Evolutionary conservation across 2,888 invertebrate species (phyloP).

Genomic region (Netelia melanura): DNA sequence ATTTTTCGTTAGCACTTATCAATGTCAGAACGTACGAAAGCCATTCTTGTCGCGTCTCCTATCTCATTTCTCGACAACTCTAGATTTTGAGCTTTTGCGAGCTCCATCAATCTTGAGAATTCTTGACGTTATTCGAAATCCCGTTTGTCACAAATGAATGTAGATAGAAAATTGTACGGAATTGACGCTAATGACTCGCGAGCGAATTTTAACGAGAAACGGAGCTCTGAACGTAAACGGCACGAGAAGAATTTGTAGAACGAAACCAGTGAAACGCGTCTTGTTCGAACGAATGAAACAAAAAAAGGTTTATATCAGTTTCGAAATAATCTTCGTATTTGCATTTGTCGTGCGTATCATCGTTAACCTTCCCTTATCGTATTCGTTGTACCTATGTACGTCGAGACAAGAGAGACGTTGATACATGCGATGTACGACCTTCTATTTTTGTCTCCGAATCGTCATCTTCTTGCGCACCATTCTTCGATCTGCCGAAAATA

Average conservation of each 20-base stretch:
- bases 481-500: constrained; percentile 44
- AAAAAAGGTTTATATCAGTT: constrained; percentile 3
- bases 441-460: constrained; percentile 23
- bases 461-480: constrained; percentile 16
- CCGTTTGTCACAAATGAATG: not conserved
- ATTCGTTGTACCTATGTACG: not conserved
- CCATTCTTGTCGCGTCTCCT: not conserved
- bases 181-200: not conserved
- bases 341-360: not conserved
- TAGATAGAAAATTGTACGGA: not conserved
- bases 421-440: not conserved
- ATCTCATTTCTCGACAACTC: not conserved
- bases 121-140: constrained; percentile 6
- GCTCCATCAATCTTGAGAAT: constrained; percentile 1
- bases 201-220: constrained; percentile 12
- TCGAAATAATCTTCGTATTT: constrained; percentile 27
- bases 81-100: not conserved
- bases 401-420: not conserved
- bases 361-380: constrained; percentile 4
- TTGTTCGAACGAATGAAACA: not conserved
- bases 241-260: constrained; percentile 6
- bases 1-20: not conserved
- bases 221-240: not conserved
- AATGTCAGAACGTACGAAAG: not conserved
- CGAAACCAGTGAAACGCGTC: not conserved